phyloP scores from a whole-genome alignment of 2,797 vertebrate genomes.

The Graptemys geographica region DNA sequence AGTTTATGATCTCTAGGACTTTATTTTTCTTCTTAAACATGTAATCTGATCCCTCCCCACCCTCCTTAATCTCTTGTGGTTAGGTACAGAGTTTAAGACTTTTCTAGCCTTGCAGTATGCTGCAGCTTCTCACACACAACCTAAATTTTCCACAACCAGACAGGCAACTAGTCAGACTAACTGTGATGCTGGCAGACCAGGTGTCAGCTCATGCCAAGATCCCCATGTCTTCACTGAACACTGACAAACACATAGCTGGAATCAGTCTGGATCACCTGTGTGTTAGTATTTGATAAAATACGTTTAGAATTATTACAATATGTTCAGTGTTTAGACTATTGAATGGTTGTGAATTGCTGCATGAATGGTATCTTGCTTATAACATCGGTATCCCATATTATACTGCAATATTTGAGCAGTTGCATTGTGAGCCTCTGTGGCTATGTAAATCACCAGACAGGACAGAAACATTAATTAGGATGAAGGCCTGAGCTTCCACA shows the following conservation, averaged over 20 bases:
- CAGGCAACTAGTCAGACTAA: not conserved
- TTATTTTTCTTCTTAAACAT: conserved; percentile 61
- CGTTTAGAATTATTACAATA: not conserved
- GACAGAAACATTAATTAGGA: not conserved
- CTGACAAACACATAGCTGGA: not conserved
- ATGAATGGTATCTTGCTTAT: not conserved
- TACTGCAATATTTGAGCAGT: not conserved
- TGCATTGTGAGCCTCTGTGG: not conserved
- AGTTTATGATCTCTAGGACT: conserved; percentile 53
- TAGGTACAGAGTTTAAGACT: not conserved
- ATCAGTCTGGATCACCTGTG: not conserved
- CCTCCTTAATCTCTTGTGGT: conserved; percentile 53
- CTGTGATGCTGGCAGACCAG: not conserved
- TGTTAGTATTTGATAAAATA: not conserved
- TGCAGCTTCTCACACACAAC: conserved; percentile 1
- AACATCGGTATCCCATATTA: not conserved
- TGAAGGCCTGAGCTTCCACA: not conserved
- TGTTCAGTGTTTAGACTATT: not conserved
- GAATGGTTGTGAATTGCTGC: not conserved
- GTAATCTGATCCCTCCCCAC: conserved; percentile 36
- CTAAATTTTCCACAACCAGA: conserved; percentile 37
- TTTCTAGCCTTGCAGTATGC: not conserved
- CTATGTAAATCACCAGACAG: not conserved
- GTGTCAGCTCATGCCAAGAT: not conserved
- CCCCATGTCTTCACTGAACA: not conserved